phyloP scores from a whole-genome alignment of 2,888 invertebrate genomes.

The Pristionchus japonicus region DNA sequence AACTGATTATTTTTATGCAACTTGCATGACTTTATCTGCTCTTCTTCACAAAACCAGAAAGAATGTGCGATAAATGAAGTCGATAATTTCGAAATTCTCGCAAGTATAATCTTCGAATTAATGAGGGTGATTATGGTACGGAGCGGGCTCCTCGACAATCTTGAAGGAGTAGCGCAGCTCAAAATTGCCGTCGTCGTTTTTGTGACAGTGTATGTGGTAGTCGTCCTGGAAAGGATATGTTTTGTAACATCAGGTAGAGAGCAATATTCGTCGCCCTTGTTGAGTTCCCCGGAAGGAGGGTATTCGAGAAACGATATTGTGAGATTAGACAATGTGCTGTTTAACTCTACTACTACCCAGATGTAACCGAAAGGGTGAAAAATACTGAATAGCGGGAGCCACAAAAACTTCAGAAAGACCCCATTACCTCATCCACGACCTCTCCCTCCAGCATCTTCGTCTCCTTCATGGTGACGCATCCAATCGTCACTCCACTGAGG shows the following conservation, averaged over 20 bases:
- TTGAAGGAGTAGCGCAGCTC: background rate
- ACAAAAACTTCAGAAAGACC: too few species aligned
- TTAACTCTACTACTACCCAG: too few species aligned
- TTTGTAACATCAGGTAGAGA: too few species aligned
- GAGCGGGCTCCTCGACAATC: background rate
- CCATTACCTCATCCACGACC: background rate
- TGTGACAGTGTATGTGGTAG: background rate
- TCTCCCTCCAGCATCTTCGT: background rate
- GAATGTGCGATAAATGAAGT: slow-evolving; percentile 17
- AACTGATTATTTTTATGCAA: too few species aligned
- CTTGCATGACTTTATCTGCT: slow-evolving; percentile 16
- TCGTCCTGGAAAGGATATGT: background rate
- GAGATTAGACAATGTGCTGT: too few species aligned
- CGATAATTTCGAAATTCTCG: background rate
- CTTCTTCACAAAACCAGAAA: background rate
- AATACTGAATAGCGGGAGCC: too few species aligned
- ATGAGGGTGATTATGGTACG: background rate
- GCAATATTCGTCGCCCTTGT: background rate
- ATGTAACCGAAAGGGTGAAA: too few species aligned
- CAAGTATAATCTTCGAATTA: background rate
- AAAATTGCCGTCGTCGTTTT: background rate
- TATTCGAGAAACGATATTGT: too few species aligned
- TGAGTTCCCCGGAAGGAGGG: too few species aligned
- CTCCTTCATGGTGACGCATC: background rate
- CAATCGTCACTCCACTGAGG: background rate